Evolutionary conservation across 2,113 vertebrate species (phyloP).

Genomic region (Etheostoma spectabile): DNA sequence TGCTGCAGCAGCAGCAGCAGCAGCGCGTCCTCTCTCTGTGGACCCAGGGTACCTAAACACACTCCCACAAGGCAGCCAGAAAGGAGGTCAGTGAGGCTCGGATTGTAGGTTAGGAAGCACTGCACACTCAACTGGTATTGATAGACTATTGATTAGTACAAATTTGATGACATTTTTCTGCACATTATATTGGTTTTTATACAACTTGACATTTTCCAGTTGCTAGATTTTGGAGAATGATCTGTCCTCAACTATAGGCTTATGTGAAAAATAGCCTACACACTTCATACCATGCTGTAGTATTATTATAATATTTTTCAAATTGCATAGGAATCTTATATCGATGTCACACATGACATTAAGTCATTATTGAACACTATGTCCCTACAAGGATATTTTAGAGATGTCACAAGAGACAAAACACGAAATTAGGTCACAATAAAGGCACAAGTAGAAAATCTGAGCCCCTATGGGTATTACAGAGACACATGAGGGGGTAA

Average conservation of each 20-base stretch:
- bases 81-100: slow-evolving; percentile 76
- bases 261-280: neutral
- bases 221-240: neutral
- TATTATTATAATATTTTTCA: neutral
- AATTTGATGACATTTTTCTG: neutral
- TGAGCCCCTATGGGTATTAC: neutral
- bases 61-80: slow-evolving; percentile 60
- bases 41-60: slow-evolving; percentile 30
- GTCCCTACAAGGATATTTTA: neutral
- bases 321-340: neutral
- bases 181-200: neutral
- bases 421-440: slow-evolving; percentile 63
- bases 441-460: slow-evolving; percentile 27
- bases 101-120: slow-evolving; percentile 72
- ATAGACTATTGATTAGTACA: neutral
- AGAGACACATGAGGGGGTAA: slow-evolving; percentile 21
- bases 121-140: slow-evolving; percentile 7
- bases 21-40: slow-evolving; percentile 36
- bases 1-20: slow-evolving; percentile 32
- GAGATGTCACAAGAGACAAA: slow-evolving; percentile 9
- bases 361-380: neutral
- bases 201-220: neutral
- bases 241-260: neutral
- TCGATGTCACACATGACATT: neutral
- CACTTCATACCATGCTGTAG: neutral